phyloP scores from a whole-genome alignment of 2,113 vertebrate genomes.

The Sinocyclocheilus rhinocerous region DNA sequence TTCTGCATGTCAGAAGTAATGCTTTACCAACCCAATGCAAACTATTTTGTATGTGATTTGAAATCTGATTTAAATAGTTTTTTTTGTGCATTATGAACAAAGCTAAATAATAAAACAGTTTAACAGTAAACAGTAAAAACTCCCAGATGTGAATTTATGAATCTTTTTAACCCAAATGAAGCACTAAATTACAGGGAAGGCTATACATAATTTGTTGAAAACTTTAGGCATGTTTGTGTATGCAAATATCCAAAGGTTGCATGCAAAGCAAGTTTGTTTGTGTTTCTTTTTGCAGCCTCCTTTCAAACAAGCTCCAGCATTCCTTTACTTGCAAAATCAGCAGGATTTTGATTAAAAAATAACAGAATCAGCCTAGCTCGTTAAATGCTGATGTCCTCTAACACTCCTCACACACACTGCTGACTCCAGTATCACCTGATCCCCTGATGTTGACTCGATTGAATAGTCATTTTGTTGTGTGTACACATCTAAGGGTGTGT shows the following conservation, averaged over 20 bases:
- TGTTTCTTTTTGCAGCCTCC: background rate
- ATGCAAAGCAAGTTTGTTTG: constrained; percentile 22
- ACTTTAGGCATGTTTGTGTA: too few relatives aligned
- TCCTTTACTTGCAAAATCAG: constrained; percentile 23
- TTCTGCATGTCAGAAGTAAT: background rate
- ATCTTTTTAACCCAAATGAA: background rate
- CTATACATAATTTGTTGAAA: background rate
- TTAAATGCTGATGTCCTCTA: background rate
- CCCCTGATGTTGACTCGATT: background rate
- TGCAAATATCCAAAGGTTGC: background rate
- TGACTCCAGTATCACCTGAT: constrained; percentile 23
- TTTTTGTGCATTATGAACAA: background rate
- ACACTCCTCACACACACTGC: constrained; percentile 12
- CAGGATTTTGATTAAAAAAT: constrained; percentile 42
- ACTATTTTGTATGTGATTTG: background rate
- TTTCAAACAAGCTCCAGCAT: constrained; percentile 25
- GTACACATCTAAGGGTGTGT: background rate
- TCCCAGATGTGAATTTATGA: background rate
- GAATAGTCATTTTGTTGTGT: background rate
- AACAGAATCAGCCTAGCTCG: constrained; percentile 8
- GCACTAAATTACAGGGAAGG: constrained; percentile 26
- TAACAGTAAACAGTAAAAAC: too few relatives aligned
- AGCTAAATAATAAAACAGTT: too few relatives aligned
- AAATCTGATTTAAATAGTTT: background rate
- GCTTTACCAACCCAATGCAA: background rate